A percentile compares a stretch with the other conserved stretches of the same genome.
Conservation (phyloP, 2,113 vertebrate genomes). For the Melanocharis versteri region DNA sequence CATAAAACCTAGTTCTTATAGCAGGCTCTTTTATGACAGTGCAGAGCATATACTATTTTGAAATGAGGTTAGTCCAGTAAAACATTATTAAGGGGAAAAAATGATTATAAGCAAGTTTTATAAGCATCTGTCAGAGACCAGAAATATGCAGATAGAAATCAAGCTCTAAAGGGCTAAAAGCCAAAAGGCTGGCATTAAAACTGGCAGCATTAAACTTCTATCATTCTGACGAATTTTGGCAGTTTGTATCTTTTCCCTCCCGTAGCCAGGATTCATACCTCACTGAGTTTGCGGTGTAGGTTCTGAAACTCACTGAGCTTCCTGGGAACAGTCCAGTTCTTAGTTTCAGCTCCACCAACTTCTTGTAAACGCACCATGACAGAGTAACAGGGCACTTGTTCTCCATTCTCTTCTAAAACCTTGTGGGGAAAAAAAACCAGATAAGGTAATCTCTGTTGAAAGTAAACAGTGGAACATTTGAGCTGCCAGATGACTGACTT, state of each 20-base stretch:
- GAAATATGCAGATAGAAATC: neutral
- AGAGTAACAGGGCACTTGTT: conserved; percentile 90
- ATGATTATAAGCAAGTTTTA: neutral
- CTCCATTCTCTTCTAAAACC: conserved; percentile 92
- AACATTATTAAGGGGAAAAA: neutral
- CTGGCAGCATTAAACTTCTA: neutral
- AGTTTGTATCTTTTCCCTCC: neutral
- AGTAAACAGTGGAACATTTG: neutral
- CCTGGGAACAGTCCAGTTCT: conserved; percentile 89
- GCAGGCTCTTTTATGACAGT: neutral
- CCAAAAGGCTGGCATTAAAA: neutral
- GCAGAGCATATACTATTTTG: neutral
- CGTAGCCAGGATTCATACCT: conserved; percentile 73
- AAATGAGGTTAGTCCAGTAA: neutral
- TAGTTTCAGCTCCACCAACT: conserved; percentile 80
- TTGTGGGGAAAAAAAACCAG: conserved; percentile 32
- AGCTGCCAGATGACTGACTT: neutral
- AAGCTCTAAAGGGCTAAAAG: neutral
- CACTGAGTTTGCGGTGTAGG: conserved; percentile 92
- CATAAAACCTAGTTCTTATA: neutral
- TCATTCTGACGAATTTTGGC: neutral
- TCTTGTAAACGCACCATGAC: conserved; percentile 87
- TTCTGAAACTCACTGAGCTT: conserved; percentile 95
- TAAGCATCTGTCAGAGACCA: neutral
- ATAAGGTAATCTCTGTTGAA: neutral